phyloP scores from a whole-genome alignment of 1,140 invertebrate genomes.

The Leucophenga varia region DNA sequence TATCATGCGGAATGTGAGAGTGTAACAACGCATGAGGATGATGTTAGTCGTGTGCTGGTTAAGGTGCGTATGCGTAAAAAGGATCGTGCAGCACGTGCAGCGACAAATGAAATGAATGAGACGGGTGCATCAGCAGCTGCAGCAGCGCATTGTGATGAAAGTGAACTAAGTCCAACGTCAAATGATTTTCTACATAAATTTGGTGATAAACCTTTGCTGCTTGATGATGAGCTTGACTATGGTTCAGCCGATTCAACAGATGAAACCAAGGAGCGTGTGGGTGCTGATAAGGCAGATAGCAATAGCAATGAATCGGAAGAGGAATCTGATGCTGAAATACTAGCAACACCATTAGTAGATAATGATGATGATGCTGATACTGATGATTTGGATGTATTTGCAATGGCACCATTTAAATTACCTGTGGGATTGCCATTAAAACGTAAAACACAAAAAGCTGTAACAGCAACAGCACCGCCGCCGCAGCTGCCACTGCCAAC shows the following conservation, averaged over 20 bases:
- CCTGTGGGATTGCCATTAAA: constrained; percentile 56
- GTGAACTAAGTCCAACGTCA: constrained; percentile 47
- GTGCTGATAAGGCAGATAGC: constrained; percentile 20
- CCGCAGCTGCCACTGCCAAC: not conserved
- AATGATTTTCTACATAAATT: constrained; percentile 69
- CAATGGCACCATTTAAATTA: constrained; percentile 71
- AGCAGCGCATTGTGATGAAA: constrained; percentile 25
- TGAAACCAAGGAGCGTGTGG: constrained; percentile 21
- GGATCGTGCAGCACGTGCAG: constrained; percentile 40
- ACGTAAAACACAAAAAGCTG: constrained; percentile 18
- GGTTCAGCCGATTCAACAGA: constrained; percentile 58
- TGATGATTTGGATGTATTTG: constrained; percentile 68
- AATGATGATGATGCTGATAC: constrained; percentile 5
- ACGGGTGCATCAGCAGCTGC: too few relatives aligned
- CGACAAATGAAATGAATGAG: not conserved
- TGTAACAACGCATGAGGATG: constrained; percentile 66
- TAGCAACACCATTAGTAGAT: constrained; percentile 8
- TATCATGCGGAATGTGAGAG: constrained; percentile 74
- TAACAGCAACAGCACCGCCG: constrained; percentile 11
- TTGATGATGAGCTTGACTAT: constrained; percentile 77
- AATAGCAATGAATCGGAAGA: constrained; percentile 47
- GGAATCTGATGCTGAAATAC: constrained; percentile 17
- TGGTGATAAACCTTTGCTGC: constrained; percentile 73
- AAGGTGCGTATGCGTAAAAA: constrained; percentile 53
- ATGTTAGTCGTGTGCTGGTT: constrained; percentile 58